A percentile compares a stretch with the other conserved stretches of the same genome.
phyloP scores from a whole-genome alignment of 2,797 vertebrate genomes.

The Poliocrania exsul region DNA sequence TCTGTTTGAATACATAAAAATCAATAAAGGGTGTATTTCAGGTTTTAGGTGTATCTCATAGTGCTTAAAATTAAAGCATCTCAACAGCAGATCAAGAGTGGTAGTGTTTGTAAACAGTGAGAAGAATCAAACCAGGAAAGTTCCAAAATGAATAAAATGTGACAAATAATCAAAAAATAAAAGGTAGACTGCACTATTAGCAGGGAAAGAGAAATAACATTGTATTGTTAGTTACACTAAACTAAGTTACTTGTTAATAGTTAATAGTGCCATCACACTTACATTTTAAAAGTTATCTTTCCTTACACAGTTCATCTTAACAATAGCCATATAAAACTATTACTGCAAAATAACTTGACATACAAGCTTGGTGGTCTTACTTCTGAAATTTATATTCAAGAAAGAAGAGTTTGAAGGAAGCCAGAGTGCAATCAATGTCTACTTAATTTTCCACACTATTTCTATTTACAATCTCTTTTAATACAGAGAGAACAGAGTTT shows the following conservation, averaged over 20 bases:
- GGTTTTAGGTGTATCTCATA: background rate
- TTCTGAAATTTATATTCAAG: background rate
- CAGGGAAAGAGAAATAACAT: background rate
- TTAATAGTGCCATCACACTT: background rate
- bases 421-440: background rate
- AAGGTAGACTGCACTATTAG: background rate
- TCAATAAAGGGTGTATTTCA: background rate
- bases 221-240: background rate
- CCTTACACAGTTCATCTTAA: background rate
- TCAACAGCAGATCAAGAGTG: background rate
- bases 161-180: background rate
- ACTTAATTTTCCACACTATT: background rate
- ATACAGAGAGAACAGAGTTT: background rate
- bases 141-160: background rate
- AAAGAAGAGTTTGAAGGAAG: background rate
- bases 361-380: background rate
- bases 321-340: background rate
- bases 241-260: background rate
- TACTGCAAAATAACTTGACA: background rate
- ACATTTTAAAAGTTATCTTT: background rate
- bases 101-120: background rate
- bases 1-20: background rate
- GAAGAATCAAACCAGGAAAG: background rate
- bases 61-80: background rate
- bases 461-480: slow-evolving; percentile 10